Evolutionary conservation across 1,140 invertebrate species (phyloP), one percentile per base, ranked within the genome.

Genomic region (Zelostemma sp.): DNA sequence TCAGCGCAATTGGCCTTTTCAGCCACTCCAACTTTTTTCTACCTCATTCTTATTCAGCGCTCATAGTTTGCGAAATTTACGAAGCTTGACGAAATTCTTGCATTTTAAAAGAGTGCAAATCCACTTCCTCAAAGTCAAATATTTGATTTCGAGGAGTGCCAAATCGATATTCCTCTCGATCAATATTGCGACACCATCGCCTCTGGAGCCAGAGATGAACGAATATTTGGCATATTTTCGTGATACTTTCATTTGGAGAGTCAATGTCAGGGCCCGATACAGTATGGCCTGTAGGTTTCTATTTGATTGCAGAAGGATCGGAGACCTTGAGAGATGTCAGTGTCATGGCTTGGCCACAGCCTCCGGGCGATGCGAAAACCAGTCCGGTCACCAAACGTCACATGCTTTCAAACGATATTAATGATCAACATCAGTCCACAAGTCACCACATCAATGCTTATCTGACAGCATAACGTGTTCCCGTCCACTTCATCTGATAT

Each of bases 311-410:
- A 59, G 48, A 59, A 67, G 53, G 58, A 72, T 59, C 60, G 64
- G 48, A 71, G 68, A 73, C 80, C 81, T 83, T 81, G 80, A 74
- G 72, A 69, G 68, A 75, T 79, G 75, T 77, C 80, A 82, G 74
- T 81, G 80, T 82, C 79, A 82, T 67, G 80, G 76, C 62, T 76
- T 68, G 62, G 46, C 48, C 70, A 72, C 58, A 54, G 48, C 38
- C 70, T 64, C 53, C 43, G 58, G 64, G 68, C 73, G 68, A 74
- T 72, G 68, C 61, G 68, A 68, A 75, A 83, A 83, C 80, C 80
- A 79, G 79, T 83, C 78, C 74, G 66, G 11, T 56, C 48, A 16
- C 33, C 41, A 46, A 55, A 61, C 45, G 38, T 46, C 60, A 18
- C 54, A 56, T 56, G 59, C 78, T 79, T 76, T 73, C 51, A 73